Evolutionary conservation across 1,140 invertebrate genomes (phyloP), one percentile per base, ranked within the genome.

Genomic region (Mya arenaria): DNA sequence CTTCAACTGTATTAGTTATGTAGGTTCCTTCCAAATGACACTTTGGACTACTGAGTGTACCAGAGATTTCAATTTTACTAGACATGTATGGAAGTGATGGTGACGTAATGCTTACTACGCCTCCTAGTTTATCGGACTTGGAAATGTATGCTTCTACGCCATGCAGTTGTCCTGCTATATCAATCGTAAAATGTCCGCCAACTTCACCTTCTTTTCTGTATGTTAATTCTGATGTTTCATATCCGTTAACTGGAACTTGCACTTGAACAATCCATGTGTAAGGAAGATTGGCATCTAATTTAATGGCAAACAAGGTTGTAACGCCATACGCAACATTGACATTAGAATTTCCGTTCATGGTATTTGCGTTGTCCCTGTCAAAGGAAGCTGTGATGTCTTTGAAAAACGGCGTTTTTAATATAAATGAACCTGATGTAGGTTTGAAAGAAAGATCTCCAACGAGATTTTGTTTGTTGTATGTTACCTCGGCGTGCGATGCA

Each of bases 1-100:
- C n/a, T n/a, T n/a, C n/a, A n/a, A n/a, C n/a, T n/a, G n/a, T n/a
- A n/a, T n/a, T n/a, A n/a, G n/a, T n/a, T n/a, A n/a, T n/a, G n/a
- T n/a, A n/a, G n/a, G n/a, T n/a, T n/a, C n/a, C n/a, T n/a, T n/a
- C n/a, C n/a, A n/a, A n/a, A n/a, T n/a, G n/a, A n/a, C n/a, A n/a
- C n/a, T n/a, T n/a, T n/a, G n/a, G n/a, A n/a, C n/a, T n/a, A n/a
- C n/a, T n/a, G n/a, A n/a, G n/a, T n/a, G n/a, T n/a, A 52, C 48
- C 25, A 3, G 48, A 17, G 48, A 52, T 52, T 52, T 52, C 48
- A 2, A 52, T n/a, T 52, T 52, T 52, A 28, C 30, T 2, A 32
- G 68, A 71, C 68, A 71, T 48, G 4, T 28, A 25, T 71, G 68
- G 68, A 15, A 71, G n/a, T 4, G 52, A 4, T 5, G 68, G 68